Percentiles rank a stretch among this genome's conserved stretches.
These are phyloP conservation scores for Eulemur macaco DNA, from an alignment of 2,113 vertebrate genomes.

Conservation along the genomic window DNA sequence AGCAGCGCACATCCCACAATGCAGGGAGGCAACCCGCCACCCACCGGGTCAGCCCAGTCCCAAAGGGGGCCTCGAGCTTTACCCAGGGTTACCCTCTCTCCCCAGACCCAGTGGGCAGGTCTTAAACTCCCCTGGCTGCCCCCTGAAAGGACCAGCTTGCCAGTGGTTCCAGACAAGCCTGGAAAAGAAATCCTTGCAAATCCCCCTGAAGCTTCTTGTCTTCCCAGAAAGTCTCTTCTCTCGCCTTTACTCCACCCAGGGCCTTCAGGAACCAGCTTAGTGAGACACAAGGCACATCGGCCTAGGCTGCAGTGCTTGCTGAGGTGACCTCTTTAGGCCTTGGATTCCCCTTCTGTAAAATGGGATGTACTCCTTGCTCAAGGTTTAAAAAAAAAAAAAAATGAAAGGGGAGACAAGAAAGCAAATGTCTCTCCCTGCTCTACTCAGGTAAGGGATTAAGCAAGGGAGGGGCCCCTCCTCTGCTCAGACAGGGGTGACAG, in stretches of 20 bases:
- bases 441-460: neutral
- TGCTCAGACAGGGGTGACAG: neutral
- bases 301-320: no score
- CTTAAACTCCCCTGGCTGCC: neutral
- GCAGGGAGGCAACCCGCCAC: neutral
- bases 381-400: neutral
- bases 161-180: neutral
- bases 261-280: neutral
- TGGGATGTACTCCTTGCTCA: accelerated
- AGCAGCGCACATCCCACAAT: neutral
- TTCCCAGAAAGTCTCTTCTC: neutral
- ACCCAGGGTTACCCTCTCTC: neutral
- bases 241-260: neutral
- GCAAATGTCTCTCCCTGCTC: neutral
- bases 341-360: neutral
- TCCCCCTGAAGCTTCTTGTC: neutral
- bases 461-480: neutral
- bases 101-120: neutral
- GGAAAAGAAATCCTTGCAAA: neutral
- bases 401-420: neutral
- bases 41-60: neutral
- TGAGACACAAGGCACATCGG: neutral
- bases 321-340: neutral
- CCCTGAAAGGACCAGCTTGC: neutral
- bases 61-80: neutral